These are phyloP conservation scores for Nothura maculosa DNA, from an alignment of 2,797 vertebrate genomes.

Conservation along the genomic window DNA sequence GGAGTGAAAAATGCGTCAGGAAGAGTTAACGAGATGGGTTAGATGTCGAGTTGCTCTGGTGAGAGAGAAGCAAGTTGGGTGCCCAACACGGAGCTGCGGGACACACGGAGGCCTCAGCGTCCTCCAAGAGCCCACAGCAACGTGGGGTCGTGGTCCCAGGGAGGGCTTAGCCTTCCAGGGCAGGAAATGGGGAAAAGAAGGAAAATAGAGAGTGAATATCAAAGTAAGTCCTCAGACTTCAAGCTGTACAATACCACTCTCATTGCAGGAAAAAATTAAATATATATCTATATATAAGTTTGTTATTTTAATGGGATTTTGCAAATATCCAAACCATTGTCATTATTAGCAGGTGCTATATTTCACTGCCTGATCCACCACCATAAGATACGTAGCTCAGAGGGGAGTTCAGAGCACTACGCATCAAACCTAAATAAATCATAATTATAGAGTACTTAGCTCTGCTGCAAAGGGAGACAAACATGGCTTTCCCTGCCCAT, in stretches of 20 bases:
- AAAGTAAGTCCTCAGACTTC: constrained; percentile 16
- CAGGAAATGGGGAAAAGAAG: background rate
- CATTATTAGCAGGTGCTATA: background rate
- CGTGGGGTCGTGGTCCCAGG: background rate
- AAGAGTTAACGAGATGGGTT: background rate
- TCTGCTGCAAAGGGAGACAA: background rate
- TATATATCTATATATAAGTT: background rate
- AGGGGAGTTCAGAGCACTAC: background rate
- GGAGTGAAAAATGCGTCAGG: background rate
- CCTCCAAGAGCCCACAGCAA: background rate
- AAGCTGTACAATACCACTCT: background rate
- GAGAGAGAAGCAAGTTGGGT: background rate
- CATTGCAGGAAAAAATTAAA: background rate
- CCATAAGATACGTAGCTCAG: background rate
- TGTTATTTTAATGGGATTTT: background rate
- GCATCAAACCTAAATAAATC: constrained; percentile 40
- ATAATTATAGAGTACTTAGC: background rate
- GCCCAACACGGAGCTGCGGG: background rate
- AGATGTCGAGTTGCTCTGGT: background rate
- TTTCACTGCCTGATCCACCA: background rate
- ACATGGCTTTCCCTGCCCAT: background rate
- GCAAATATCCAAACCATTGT: background rate
- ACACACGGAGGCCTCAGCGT: background rate
- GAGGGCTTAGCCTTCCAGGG: background rate
- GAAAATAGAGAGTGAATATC: background rate